These are phyloP conservation scores for Rhagologus leucostigma DNA, from an alignment of 2,113 vertebrate genomes.

Conservation along the genomic window DNA sequence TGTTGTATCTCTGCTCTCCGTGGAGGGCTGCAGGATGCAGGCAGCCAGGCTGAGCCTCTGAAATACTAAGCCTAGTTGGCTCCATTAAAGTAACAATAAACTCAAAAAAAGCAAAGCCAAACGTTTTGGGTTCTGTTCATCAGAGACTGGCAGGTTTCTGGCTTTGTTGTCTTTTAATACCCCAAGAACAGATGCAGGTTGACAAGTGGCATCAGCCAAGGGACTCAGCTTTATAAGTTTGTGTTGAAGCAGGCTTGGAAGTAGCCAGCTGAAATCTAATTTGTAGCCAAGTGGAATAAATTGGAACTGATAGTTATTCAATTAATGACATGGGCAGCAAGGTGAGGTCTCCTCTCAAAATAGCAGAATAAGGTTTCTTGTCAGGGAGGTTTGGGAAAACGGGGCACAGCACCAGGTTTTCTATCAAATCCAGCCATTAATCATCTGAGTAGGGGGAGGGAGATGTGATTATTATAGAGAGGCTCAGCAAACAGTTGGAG, in stretches of 20 bases:
- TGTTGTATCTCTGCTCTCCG: neutral
- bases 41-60: neutral
- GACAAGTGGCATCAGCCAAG: slow-evolving; percentile 44
- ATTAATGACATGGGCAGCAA: slow-evolving; percentile 29
- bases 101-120: neutral
- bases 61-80: neutral
- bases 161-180: slow-evolving; percentile 30
- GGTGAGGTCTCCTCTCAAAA: slow-evolving; percentile 38
- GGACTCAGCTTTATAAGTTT: slow-evolving; percentile 30
- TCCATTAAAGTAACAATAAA: neutral
- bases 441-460: neutral
- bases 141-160: neutral
- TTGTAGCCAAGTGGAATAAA: slow-evolving; percentile 61
- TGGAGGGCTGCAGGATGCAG: neutral
- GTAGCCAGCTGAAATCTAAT: slow-evolving; percentile 57
- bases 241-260: slow-evolving; percentile 28
- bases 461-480: neutral
- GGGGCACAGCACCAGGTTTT: neutral
- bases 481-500: neutral
- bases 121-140: neutral
- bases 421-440: slow-evolving; percentile 16
- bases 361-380: slow-evolving; percentile 22
- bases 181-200: slow-evolving; percentile 47
- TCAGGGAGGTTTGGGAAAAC: neutral
- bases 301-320: slow-evolving; percentile 59